Conservation (phyloP, 2,797 vertebrate species). For the Bucorvus abyssinicus region DNA sequence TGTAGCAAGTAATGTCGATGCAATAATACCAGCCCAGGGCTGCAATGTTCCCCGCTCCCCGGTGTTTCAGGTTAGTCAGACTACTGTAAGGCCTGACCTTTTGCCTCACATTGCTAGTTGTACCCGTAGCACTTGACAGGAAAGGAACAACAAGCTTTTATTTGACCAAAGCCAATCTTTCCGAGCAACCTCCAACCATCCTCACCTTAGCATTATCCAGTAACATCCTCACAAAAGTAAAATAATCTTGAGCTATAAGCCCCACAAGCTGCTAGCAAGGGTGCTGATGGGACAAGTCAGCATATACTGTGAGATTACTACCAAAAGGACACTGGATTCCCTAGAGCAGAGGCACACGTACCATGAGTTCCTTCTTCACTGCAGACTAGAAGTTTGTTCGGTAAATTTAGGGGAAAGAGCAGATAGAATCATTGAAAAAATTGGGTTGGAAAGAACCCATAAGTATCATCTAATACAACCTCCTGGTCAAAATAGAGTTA, state of each 20-base stretch:
- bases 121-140: not conserved
- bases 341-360: rapidly evolving
- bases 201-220: not conserved
- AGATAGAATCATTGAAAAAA: not conserved
- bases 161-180: not conserved
- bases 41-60: not conserved
- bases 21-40: not conserved
- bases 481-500: not conserved
- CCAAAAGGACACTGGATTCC: not conserved
- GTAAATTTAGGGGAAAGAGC: not conserved
- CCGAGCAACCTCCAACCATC: not conserved
- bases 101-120: not conserved
- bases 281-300: not conserved
- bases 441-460: not conserved
- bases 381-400: not conserved
- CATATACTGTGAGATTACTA: not conserved
- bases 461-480: not conserved
- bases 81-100: not conserved
- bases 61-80: not conserved
- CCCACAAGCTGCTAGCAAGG: not conserved
- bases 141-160: not conserved
- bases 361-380: not conserved
- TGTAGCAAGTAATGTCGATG: not conserved
- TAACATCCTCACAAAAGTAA: not conserved
- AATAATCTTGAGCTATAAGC: not conserved